Evolutionary conservation across 2,888 invertebrate species (phyloP), one percentile per base, ranked within the genome.

Genomic region (Pterostichus niger): DNA sequence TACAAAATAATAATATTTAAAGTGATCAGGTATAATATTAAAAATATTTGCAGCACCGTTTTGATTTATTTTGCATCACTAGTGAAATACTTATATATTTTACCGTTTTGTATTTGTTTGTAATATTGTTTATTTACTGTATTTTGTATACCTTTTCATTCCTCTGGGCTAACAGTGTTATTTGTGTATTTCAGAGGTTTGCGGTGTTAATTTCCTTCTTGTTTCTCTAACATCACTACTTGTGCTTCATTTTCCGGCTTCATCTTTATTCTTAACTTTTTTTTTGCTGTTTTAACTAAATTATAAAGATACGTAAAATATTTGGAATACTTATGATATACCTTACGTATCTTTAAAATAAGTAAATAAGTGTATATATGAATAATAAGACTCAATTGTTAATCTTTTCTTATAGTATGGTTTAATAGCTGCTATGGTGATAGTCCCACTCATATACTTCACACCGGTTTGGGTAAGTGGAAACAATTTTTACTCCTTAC

Each of bases 321-420:
- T 13, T 56, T 4, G 31, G 10, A 52, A 9, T 40, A 40, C 40
- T 40, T 0, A 40, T 24, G 9, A 40, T 40, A 40, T 40, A 40
- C 6, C 11, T 49, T 49, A n/a, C n/a, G 49, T 49, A 56, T 17
- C 17, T 17, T 17, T 56, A 10, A 56, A 56, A 52, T 52, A 6
- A 56, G 13, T 56, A 17, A 56, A 13, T 17, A 56, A 56, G 13
- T 71, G 68, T 71, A 71, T 44, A 71, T 71, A 71, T 10, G 1
- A 31, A 56, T 56, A 17, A 56, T 82, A 61, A 75, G 44, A 54
- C 49, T 49, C 10, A 68, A 71, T 61, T 84, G 35, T 75, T 82
- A 73, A 49, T 46, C 56, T 68, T 84, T 80, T 84, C 84, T 85
- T 85, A 79, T 85, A 88, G 85, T 85, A 87, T 87, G 86, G 84